Percentiles rank a stretch among this genome's conserved stretches.
Conservation (phyloP, 53 echinoderm and acorn worm species). For the Holothuria scabra region DNA sequence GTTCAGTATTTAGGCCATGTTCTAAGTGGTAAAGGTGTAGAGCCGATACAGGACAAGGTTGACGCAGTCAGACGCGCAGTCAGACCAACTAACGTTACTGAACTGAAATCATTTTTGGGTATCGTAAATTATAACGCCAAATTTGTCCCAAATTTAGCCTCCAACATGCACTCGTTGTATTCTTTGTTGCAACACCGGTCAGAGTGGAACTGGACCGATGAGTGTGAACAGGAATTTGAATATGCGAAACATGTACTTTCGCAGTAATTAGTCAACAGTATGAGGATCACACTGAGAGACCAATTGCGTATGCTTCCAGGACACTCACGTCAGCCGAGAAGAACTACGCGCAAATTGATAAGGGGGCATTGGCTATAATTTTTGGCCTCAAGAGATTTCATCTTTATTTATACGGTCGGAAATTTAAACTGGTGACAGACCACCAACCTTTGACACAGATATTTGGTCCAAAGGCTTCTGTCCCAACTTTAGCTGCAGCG, state of each 20-base stretch:
- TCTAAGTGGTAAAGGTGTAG: conserved; percentile 26
- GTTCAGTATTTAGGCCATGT: conserved; percentile 24
- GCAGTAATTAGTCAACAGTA: not conserved
- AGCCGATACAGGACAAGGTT: conserved; percentile 41
- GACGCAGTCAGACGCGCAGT: too few species aligned
- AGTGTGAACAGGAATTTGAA: conserved; percentile 10
- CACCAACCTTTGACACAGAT: conserved; percentile 42
- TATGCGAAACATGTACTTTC: conserved; percentile 27
- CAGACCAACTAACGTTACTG: too few species aligned
- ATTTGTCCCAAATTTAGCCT: conserved; percentile 6
- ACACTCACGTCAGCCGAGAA: conserved; percentile 30
- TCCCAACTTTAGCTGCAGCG: not conserved
- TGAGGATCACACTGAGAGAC: conserved; percentile 29
- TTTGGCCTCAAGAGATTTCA: conserved; percentile 48
- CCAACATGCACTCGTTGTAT: conserved; percentile 33
- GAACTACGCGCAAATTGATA: conserved; percentile 20
- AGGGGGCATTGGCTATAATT: conserved; percentile 23
- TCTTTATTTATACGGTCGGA: conserved; percentile 22
- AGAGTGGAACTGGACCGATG: conserved; percentile 22
- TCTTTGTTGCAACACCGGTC: conserved; percentile 7
- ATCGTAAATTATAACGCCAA: too few species aligned
- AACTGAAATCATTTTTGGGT: too few species aligned
- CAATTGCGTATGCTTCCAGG: conserved; percentile 48
- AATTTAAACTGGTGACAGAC: conserved; percentile 24
- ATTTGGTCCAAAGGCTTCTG: conserved; percentile 44